A percentile compares a stretch with the other conserved stretches of the same genome.
Conservation (phyloP, 2,797 vertebrate species). For the Martes flavigula region DNA sequence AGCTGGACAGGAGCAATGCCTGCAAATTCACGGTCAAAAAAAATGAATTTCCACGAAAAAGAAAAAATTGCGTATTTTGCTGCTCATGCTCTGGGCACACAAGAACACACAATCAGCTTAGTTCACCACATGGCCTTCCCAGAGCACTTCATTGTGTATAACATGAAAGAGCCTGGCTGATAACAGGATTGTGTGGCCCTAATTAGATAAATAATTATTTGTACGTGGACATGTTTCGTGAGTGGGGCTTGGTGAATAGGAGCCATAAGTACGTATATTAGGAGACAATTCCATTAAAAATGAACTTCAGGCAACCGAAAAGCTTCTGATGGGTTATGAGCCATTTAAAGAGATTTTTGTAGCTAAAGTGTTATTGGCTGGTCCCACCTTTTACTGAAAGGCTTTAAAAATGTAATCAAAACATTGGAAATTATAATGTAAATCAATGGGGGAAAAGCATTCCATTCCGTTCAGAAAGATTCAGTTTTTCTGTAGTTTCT, state of each 20-base stretch:
- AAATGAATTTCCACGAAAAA: not conserved
- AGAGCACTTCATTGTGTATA: not conserved
- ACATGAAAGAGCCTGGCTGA: not conserved
- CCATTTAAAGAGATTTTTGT: slow-evolving; percentile 19
- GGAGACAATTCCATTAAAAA: slow-evolving; percentile 9
- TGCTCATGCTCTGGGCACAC: not conserved
- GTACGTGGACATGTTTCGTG: not conserved
- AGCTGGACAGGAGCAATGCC: not conserved
- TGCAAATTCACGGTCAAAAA: not conserved
- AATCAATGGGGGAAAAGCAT: not conserved
- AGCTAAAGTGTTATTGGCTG: not conserved
- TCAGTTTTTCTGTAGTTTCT: not conserved
- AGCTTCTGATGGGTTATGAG: slow-evolving; percentile 1
- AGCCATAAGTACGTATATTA: slow-evolving; percentile 43
- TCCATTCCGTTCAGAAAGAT: not conserved
- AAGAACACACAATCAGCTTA: not conserved
- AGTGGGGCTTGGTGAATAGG: slow-evolving; percentile 1
- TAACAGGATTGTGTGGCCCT: not conserved
- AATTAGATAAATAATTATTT: slow-evolving; percentile 38
- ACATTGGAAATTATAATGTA: not conserved
- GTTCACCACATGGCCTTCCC: rapidly evolving
- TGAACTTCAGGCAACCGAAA: slow-evolving; percentile 47
- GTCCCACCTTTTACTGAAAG: slow-evolving; percentile 30
- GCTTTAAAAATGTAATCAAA: slow-evolving; percentile 10
- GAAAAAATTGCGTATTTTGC: not conserved